A percentile compares a stretch with the other conserved stretches of the same genome.
Evolutionary conservation across 2,888 invertebrate species (phyloP).

Genomic region (Tenthredo distinguenda): DNA sequence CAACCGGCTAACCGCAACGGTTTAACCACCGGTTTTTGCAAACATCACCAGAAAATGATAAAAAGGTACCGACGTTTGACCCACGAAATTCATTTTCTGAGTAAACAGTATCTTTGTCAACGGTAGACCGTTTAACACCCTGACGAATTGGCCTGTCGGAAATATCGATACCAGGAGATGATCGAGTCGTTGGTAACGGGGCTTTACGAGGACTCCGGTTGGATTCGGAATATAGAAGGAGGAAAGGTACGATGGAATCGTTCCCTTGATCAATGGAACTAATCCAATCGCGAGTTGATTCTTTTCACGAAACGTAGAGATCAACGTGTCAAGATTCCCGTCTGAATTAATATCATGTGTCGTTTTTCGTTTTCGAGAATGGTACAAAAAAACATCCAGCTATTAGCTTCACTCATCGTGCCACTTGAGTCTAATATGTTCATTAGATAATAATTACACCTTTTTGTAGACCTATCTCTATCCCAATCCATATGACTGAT

Average conservation of each 20-base stretch:
- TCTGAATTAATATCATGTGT: constrained; percentile 3
- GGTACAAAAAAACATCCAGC: constrained; percentile 4
- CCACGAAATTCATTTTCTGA: background rate
- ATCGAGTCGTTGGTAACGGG: constrained; percentile 5
- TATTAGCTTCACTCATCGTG: constrained; percentile 40
- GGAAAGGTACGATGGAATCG: constrained; percentile 30
- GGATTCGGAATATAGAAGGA: background rate
- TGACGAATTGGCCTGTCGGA: constrained; percentile 15
- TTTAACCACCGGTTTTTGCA: background rate
- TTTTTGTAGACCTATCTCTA: constrained; percentile 7
- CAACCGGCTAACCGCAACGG: background rate
- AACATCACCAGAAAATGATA: background rate
- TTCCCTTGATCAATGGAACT: constrained; percentile 6
- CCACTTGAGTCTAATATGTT: constrained; percentile 43
- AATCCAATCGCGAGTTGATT: background rate
- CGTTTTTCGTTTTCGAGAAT: background rate
- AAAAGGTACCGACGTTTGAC: background rate
- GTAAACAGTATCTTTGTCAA: background rate
- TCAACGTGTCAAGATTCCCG: background rate
- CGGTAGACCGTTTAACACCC: background rate
- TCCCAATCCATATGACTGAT: constrained; percentile 17
- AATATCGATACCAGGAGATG: constrained; percentile 39
- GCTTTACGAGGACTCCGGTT: background rate
- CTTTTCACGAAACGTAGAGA: constrained; percentile 2
- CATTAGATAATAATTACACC: constrained; percentile 37